Evolutionary conservation across 2,797 vertebrate species (phyloP).

Genomic region (Lithobates sylvaticus): DNA sequence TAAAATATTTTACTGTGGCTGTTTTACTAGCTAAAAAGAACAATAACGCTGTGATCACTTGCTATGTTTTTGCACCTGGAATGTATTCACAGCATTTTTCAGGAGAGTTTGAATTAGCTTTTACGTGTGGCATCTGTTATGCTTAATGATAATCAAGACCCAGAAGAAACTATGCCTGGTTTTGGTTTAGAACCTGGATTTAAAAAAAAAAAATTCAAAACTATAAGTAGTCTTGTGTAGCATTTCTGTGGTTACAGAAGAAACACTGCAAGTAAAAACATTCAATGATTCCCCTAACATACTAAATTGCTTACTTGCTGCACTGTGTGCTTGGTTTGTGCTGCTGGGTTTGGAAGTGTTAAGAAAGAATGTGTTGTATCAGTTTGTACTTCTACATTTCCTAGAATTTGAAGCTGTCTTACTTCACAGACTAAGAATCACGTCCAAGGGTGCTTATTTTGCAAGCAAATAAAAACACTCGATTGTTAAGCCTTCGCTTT

Average conservation of each 20-base stretch:
- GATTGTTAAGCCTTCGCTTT: slow-evolving; percentile 30
- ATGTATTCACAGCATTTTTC: too few relatives aligned
- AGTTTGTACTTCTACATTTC: slow-evolving; percentile 50
- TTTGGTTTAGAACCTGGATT: too few relatives aligned
- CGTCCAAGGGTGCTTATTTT: slow-evolving; percentile 53
- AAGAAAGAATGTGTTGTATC: slow-evolving; percentile 53
- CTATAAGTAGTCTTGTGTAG: slow-evolving; percentile 12
- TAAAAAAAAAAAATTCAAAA: background rate
- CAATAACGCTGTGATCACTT: too few relatives aligned
- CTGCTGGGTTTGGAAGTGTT: slow-evolving; percentile 17
- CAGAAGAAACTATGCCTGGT: too few relatives aligned
- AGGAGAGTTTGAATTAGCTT: too few relatives aligned
- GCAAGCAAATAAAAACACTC: slow-evolving; percentile 39
- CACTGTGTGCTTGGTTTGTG: slow-evolving; percentile 15
- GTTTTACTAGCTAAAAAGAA: too few relatives aligned
- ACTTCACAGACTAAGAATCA: slow-evolving; percentile 41
- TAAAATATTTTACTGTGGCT: too few relatives aligned
- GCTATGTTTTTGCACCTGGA: too few relatives aligned
- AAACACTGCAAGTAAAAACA: background rate
- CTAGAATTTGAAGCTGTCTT: slow-evolving; percentile 49
- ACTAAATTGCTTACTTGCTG: slow-evolving; percentile 11
- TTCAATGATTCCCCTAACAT: slow-evolving; percentile 23
- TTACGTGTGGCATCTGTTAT: too few relatives aligned
- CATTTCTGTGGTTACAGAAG: background rate
- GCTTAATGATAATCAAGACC: too few relatives aligned